phyloP scores from a whole-genome alignment of 2,113 vertebrate genomes.

The Micronisus gabar region DNA sequence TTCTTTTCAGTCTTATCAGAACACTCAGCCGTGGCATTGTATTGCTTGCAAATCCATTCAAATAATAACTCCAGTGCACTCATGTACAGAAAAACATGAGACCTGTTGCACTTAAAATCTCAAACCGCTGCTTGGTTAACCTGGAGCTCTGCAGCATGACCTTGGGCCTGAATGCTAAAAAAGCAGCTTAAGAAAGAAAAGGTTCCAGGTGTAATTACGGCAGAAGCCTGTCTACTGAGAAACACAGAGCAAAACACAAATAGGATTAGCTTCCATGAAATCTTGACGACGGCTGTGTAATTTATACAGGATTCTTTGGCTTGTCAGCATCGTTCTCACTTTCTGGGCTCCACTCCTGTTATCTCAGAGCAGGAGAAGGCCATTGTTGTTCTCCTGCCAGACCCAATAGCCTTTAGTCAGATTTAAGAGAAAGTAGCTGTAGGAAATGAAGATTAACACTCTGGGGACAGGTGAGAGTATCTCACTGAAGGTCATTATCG shows the following conservation, averaged over 20 bases:
- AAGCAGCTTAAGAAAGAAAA: not conserved
- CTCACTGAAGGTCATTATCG: not conserved
- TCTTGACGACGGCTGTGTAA: not conserved
- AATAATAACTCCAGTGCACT: not conserved
- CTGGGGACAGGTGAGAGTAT: slow-evolving; percentile 5
- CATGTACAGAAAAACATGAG: not conserved
- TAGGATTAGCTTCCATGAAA: slow-evolving; percentile 34
- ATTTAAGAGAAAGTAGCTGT: slow-evolving; percentile 1
- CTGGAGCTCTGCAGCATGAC: not conserved
- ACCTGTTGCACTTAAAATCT: not conserved
- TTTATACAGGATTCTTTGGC: slow-evolving; percentile 4
- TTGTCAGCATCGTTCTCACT: not conserved
- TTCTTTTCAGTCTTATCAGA: not conserved
- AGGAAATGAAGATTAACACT: slow-evolving; percentile 33
- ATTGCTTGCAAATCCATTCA: not conserved
- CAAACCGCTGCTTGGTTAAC: not conserved
- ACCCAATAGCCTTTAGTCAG: not conserved
- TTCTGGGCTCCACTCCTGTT: not conserved
- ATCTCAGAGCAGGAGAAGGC: not conserved
- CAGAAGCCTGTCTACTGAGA: not conserved
- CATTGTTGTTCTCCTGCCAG: not conserved
- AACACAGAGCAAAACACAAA: slow-evolving; percentile 15
- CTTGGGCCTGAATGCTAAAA: not conserved
- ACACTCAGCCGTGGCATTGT: not conserved
- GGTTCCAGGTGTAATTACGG: not conserved